A percentile compares a stretch with the other conserved stretches of the same genome.
Conservation (phyloP, 2,113 vertebrate genomes). For the Alces alces region DNA sequence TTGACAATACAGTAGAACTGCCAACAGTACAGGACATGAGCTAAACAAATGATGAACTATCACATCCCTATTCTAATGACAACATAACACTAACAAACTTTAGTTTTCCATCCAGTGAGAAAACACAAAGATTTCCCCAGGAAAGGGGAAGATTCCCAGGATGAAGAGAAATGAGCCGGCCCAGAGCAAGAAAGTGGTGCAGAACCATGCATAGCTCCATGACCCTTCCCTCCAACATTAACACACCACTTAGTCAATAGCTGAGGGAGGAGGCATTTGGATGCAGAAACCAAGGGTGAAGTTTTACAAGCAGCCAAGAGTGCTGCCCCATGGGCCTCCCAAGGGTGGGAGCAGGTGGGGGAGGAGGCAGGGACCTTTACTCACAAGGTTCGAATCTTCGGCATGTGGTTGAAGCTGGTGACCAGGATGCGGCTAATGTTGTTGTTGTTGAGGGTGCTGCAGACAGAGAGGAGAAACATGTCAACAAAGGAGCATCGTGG, state of each 20-base stretch:
- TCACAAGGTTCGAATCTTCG: slow-evolving; percentile 98
- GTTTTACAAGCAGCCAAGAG: not conserved
- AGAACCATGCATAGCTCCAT: not conserved
- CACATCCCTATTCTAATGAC: not conserved
- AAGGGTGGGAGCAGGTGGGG: rapidly evolving
- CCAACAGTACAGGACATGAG: rapidly evolving
- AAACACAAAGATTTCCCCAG: not conserved
- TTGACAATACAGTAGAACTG: not conserved
- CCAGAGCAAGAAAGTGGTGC: not conserved
- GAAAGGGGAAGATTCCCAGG: not conserved
- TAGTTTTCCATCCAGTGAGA: not conserved
- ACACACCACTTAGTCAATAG: not conserved
- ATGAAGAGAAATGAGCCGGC: not conserved
- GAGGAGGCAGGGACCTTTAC: slow-evolving; percentile 73
- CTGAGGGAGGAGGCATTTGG: not conserved
- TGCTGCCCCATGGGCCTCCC: rapidly evolving
- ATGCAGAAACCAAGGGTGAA: rapidly evolving
- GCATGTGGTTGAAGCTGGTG: slow-evolving; percentile 99
- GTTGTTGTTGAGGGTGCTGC: slow-evolving; percentile 99
- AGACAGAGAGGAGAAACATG: slow-evolving; percentile 32
- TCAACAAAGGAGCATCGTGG: not conserved
- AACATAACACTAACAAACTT: not conserved
- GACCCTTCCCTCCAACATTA: no score
- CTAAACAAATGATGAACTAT: not conserved
- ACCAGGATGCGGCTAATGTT: slow-evolving; percentile 98